phyloP scores from a whole-genome alignment of 2,797 vertebrate genomes.

The Aeoliscus strigatus region DNA sequence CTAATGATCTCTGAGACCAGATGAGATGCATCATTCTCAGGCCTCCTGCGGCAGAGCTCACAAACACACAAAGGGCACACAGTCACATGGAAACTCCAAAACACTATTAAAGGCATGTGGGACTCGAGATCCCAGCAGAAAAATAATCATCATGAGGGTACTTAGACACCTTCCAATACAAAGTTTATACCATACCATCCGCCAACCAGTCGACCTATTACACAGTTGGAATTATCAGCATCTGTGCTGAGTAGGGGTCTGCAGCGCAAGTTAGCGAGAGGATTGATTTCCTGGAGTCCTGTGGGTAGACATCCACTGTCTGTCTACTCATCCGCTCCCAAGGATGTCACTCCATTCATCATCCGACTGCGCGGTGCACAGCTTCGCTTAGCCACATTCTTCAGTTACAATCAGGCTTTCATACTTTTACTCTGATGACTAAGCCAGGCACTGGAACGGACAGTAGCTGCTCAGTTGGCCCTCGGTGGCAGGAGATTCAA shows the following conservation, averaged over 20 bases:
- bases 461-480: constrained; percentile 47
- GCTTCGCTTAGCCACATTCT: constrained; percentile 51
- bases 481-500: too few relatives aligned
- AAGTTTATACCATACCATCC: too few relatives aligned
- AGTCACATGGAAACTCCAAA: background rate
- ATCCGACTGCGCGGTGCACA: constrained; percentile 46
- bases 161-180: too few relatives aligned
- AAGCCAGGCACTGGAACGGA: constrained; percentile 60
- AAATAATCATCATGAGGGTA: background rate
- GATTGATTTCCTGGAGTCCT: constrained; percentile 25
- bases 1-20: constrained; percentile 61
- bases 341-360: constrained; percentile 69
- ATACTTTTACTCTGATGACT: constrained; percentile 64
- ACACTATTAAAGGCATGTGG: constrained; percentile 10
- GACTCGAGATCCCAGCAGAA: too few relatives aligned
- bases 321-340: constrained; percentile 55
- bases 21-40: constrained; percentile 40
- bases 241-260: too few relatives aligned
- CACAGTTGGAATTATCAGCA: constrained; percentile 5
- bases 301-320: constrained; percentile 36
- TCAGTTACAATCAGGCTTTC: constrained; percentile 69
- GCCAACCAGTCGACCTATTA: too few relatives aligned
- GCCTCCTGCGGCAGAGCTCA: too few relatives aligned
- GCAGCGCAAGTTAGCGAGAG: background rate
- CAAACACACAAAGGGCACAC: constrained; percentile 22